Evolutionary conservation across 2,888 invertebrate species (phyloP), one percentile per base, ranked within the genome.

Genomic region (Tricholauxania praeusta): DNA sequence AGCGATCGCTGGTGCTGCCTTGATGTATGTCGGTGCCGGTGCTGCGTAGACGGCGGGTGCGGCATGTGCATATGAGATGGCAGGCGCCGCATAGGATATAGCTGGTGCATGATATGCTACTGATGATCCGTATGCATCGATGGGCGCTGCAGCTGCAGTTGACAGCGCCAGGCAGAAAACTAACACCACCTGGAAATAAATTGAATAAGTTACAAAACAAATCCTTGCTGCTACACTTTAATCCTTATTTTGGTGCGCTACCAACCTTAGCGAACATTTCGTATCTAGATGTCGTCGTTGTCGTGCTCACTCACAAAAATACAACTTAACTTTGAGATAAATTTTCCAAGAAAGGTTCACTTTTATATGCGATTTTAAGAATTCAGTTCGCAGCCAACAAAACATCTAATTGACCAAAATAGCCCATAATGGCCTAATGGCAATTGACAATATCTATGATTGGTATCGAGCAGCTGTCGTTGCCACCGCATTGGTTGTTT

Each of bases 291-390:
- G 62, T 74, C 73, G 67, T 47, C 57, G 64, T 71, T 73, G 73
- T 71, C 77, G 81, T 84, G 86, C 82, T 83, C 81, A 81, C 87
- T 83, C 80, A 79, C 82, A 81, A 84, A 83, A 84, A 82, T 84
- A 83, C 85, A 82, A 80, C 81, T 86, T 80, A 81, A 82, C 75
- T 87, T 85, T 87, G 86, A 86, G 85, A 84, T 85, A 82, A 79
- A 81, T 82, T 82, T 80, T 78, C 78, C 77, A 78, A 82, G 78
- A 78, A 80, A 80, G 81, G 80, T 84, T 82, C 80, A 84, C 85
- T 86, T 87, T 86, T 87, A 87, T 87, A 87, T 79, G 76, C 78
- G 64, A 67, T 51, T 66, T 68, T 53, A 64, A 62, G 66, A 70
- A 70, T 72, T 70, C 52, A 53, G 39, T 59, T 19, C 15, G 47